A percentile compares a stretch with the other conserved stretches of the same genome.
Conservation (phyloP, 2,113 vertebrate genomes). For the Vulpes vulpes region DNA sequence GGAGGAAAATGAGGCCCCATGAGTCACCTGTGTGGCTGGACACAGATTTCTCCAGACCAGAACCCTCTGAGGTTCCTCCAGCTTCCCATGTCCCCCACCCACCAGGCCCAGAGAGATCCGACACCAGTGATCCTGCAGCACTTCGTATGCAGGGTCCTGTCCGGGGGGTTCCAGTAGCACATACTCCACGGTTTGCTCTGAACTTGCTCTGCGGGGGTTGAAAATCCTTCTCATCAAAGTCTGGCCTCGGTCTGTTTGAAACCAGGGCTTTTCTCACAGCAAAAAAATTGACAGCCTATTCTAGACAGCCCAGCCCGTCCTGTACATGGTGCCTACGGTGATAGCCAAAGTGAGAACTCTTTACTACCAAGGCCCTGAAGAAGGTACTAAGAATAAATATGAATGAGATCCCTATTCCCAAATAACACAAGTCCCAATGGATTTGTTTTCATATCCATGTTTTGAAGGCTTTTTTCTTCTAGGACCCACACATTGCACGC, state of each 20-base stretch:
- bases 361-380: not conserved
- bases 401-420: not conserved
- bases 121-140: rapidly evolving
- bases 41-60: not conserved
- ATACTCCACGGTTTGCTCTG: not conserved
- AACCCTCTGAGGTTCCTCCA: not conserved
- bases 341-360: not conserved
- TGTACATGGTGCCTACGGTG: rapidly evolving
- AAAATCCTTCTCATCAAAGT: not conserved
- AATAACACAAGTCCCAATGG: not conserved
- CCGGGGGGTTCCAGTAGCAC: rapidly evolving
- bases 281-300: not conserved
- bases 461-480: not conserved
- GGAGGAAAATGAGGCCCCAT: not conserved
- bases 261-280: not conserved
- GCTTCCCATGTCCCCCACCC: not conserved
- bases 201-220: not conserved
- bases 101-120: rapidly evolving
- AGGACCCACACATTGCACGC: too few species aligned
- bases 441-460: not conserved
- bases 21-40: not conserved
- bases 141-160: rapidly evolving
- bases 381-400: not conserved
- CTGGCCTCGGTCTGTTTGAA: not conserved
- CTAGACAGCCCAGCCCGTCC: not conserved